Evolutionary conservation across 1,140 invertebrate species (phyloP).

Genomic region (Homarus americanus): DNA sequence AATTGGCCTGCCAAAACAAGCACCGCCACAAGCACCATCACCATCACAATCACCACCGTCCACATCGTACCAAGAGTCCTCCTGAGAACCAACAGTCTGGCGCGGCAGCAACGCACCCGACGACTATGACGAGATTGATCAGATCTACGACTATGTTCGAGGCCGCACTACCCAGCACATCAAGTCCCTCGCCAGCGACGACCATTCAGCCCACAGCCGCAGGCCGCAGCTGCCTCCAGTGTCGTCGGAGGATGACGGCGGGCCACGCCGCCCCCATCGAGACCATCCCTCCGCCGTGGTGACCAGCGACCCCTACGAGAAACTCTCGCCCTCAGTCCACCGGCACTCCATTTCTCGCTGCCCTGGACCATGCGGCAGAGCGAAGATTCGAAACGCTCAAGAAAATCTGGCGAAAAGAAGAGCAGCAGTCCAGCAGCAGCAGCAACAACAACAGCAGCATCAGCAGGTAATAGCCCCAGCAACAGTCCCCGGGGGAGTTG

Average conservation of each 20-base stretch:
- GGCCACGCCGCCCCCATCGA: conserved; percentile 95
- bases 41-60: conserved; percentile 77
- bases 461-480: conserved; percentile 37
- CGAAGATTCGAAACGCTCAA: conserved; percentile 53
- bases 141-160: conserved; percentile 96
- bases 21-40: conserved; percentile 77
- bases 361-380: conserved; percentile 65
- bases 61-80: conserved; percentile 76
- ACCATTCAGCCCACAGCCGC: conserved; percentile 76
- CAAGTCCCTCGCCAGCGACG: conserved; percentile 80
- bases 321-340: conserved; percentile 61
- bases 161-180: conserved; percentile 90
- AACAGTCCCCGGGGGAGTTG: conserved; percentile 15
- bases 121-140: conserved; percentile 97
- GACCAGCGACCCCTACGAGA: conserved; percentile 7
- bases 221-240: conserved; percentile 78
- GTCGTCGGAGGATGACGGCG: conserved; percentile 79
- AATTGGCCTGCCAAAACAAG: conserved; percentile 62
- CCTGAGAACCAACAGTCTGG: conserved; percentile 78
- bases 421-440: neutral
- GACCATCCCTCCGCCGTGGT: conserved; percentile 84
- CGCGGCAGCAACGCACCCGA: conserved; percentile 78
- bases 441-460: conserved; percentile 18
- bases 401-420: conserved; percentile 52
- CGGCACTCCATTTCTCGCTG: conserved; percentile 71